Conservation (phyloP, 1,140 invertebrate species). For the Leptinotarsa undecemlineata region DNA sequence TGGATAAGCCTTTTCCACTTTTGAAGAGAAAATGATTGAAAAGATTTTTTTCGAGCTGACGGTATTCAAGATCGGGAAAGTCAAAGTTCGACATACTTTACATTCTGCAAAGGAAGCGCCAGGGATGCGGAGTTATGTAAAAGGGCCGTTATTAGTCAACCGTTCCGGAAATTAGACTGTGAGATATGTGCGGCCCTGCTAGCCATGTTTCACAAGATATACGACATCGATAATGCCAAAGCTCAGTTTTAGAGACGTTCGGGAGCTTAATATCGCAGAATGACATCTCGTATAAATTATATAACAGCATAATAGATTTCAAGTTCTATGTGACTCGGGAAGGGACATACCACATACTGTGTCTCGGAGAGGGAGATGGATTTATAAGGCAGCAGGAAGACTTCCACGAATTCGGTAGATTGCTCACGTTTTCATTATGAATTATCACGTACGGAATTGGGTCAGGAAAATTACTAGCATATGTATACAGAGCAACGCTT, state of each 20-base stretch:
- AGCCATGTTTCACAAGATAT: slow-evolving; percentile 38
- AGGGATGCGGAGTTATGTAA: slow-evolving; percentile 40
- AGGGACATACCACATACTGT: slow-evolving; percentile 14
- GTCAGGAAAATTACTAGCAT: background rate
- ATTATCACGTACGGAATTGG: background rate
- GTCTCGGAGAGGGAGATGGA: slow-evolving; percentile 3
- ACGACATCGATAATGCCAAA: slow-evolving; percentile 41
- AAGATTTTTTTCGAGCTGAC: background rate
- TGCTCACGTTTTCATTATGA: slow-evolving; percentile 4
- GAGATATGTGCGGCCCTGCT: slow-evolving; percentile 43
- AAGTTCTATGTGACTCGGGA: slow-evolving; percentile 16
- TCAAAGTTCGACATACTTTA: slow-evolving; percentile 12
- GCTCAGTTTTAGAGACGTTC: slow-evolving; percentile 27
- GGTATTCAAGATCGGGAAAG: background rate
- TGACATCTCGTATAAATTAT: slow-evolving; percentile 33
- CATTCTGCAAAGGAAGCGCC: slow-evolving; percentile 22
- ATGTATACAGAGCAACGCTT: too few species aligned
- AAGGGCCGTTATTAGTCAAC: slow-evolving; percentile 44
- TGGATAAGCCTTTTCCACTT: too few species aligned
- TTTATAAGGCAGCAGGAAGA: slow-evolving; percentile 11
- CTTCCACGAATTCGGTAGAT: slow-evolving; percentile 11
- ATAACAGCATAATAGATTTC: slow-evolving; percentile 31
- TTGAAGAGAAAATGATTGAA: too few species aligned
- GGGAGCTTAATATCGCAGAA: slow-evolving; percentile 25
- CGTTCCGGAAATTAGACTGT: slow-evolving; percentile 45